Evolutionary conservation across 2,888 invertebrate genomes (phyloP).

Genomic region (Merodon equestris): DNA sequence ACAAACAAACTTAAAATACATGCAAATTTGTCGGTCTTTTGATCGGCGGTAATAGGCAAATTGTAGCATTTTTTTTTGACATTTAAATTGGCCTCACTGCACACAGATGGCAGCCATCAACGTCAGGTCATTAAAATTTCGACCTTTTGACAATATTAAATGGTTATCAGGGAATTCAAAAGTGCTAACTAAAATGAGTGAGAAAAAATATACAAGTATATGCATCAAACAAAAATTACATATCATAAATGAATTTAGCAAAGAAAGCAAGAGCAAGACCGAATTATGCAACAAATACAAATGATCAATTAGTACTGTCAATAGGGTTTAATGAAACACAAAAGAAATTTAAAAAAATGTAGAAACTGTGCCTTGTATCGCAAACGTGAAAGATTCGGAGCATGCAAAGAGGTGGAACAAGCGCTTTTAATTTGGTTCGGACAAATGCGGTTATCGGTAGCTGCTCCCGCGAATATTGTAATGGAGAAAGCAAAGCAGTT

Average conservation of each 20-base stretch:
- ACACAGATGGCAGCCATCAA: slow-evolving; percentile 18
- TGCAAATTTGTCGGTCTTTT: slow-evolving; percentile 8
- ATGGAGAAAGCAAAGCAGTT: too few species aligned
- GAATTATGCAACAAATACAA: slow-evolving; percentile 26
- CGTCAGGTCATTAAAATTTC: slow-evolving; percentile 9
- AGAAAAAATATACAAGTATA: slow-evolving; percentile 18
- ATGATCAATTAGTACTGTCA: too few species aligned
- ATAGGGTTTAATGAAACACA: background rate
- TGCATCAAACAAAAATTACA: slow-evolving; percentile 17
- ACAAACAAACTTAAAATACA: slow-evolving; percentile 3
- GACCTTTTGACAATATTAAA: slow-evolving; percentile 16
- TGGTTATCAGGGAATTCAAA: too few species aligned
- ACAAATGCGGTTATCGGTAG: slow-evolving; percentile 42
- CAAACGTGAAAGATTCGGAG: slow-evolving; percentile 6
- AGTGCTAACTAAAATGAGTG: slow-evolving; percentile 5
- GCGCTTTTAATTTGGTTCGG: slow-evolving; percentile 37
- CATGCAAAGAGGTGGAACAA: slow-evolving; percentile 30
- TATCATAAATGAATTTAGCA: slow-evolving; percentile 13
- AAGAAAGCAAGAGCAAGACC: slow-evolving; percentile 16
- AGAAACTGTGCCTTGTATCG: slow-evolving; percentile 4
- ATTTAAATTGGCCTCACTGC: slow-evolving; percentile 4
- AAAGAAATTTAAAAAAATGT: background rate
- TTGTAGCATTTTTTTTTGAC: slow-evolving; percentile 11
- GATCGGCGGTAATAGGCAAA: background rate
- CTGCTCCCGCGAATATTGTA: slow-evolving; percentile 32